Conservation (phyloP, 1,140 invertebrate species). For the Anadara kagoshimensis region DNA sequence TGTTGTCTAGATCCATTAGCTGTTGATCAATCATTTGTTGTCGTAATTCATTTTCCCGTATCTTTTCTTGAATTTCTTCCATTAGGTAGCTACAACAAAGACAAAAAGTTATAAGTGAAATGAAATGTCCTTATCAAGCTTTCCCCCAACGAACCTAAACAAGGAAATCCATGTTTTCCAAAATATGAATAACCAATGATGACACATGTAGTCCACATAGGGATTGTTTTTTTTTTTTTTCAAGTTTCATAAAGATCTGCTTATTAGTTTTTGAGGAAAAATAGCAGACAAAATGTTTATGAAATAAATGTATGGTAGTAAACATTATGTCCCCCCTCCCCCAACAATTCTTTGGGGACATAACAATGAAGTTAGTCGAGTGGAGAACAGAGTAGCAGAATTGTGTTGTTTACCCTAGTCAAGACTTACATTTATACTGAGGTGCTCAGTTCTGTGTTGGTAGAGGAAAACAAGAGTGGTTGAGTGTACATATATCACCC, state of each 20-base stretch:
- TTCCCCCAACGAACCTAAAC: neutral
- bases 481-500: too few species aligned
- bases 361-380: too few species aligned
- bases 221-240: neutral
- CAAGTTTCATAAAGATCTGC: neutral
- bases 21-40: conserved; percentile 53
- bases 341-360: too few species aligned
- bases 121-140: neutral
- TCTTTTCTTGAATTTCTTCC: conserved; percentile 49
- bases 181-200: neutral
- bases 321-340: too few species aligned
- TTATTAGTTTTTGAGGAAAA: neutral
- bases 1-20: conserved; percentile 38
- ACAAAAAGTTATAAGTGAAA: conserved; percentile 6
- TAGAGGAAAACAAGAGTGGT: too few species aligned
- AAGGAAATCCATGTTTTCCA: neutral
- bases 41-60: conserved; percentile 46
- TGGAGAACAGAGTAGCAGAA: too few species aligned
- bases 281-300: neutral
- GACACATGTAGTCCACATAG: neutral
- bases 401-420: too few species aligned
- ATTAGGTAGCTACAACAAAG: conserved; percentile 30
- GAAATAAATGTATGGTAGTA: neutral
- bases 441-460: too few species aligned
- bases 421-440: too few species aligned